Evolutionary conservation across 2,888 invertebrate genomes (phyloP), one percentile per base, ranked within the genome.

Genomic region (Cataglyphis cursor): DNA sequence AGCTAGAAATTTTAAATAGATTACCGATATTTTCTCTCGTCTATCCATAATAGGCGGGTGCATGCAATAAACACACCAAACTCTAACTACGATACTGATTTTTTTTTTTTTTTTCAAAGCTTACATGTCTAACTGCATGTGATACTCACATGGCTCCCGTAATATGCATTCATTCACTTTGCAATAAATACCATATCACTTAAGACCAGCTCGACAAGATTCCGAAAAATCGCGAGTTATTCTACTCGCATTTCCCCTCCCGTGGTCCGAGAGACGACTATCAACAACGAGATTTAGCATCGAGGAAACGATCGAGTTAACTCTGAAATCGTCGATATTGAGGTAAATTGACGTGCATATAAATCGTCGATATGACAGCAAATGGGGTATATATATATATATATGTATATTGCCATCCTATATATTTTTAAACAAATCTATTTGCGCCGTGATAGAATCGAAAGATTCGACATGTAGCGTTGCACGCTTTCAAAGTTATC

Each of bases 21-120:
- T 65, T 81, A 85, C 78, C 38, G 80, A 66, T 66, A 54, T 66
- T 73, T 41, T 54, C 54, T 68, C 38, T 82, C 65, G 80, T 62
- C 68, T 76, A 82, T 57, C 59, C n/a, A 62, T 76, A 51, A 51
- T 51, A 75, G 65, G 57, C 66, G 54, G 74, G 24, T 84, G 90
- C 89, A 90, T 89, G 89, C 90, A 85, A 85, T 84, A 86, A 85
- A 88, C 83, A 89, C 90, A 89, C 75, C 83, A 81, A 89, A 81
- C 85, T 85, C 90, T 89, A 90, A 41, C 87, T 89, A 90, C 80
- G 73, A 70, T 80, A 80, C 82, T 73, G 80, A 83, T 72, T 51
- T 18, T 61, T 57, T 62, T 10, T 70, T 72, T 51, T 18, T 61
- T 57, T 62, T 10, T 66, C 88, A 70, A 85, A 83, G 82, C 70